Conservation (phyloP, 2,888 invertebrate genomes). For the Drosophila meridiana region DNA sequence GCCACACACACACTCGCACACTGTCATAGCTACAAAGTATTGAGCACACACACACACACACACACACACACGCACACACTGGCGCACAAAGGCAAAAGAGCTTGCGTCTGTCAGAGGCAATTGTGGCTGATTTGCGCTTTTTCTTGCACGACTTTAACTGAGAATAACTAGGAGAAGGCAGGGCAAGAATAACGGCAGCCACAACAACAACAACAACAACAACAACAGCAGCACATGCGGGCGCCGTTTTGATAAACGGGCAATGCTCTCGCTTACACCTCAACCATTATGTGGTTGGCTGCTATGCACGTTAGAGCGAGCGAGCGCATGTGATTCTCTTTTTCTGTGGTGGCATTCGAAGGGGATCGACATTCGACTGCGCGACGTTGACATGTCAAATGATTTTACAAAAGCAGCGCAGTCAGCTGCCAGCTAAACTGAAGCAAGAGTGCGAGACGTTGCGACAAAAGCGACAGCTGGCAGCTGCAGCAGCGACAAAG, state of each 20-base stretch:
- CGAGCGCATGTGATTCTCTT: neutral
- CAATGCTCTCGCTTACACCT: slow-evolving; percentile 15
- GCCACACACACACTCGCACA: slow-evolving; percentile 53
- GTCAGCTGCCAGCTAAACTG: slow-evolving; percentile 27
- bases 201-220: slow-evolving; percentile 31
- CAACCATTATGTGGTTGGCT: neutral
- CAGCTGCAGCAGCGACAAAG: neutral
- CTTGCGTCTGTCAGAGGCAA: slow-evolving; percentile 76
- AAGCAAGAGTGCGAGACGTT: slow-evolving; percentile 14
- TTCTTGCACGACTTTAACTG: slow-evolving; percentile 46
- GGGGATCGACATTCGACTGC: slow-evolving; percentile 29
- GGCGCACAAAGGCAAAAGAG: slow-evolving; percentile 39
- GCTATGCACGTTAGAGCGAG: neutral
- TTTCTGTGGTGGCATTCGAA: slow-evolving; percentile 20
- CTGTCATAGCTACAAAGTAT: slow-evolving; percentile 48
- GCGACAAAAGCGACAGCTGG: slow-evolving; percentile 18
- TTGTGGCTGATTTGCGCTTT: slow-evolving; percentile 80
- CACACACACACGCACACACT: slow-evolving; percentile 15
- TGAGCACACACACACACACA: slow-evolving; percentile 19
- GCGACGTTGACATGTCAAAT: slow-evolving; percentile 68
- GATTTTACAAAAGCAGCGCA: slow-evolving; percentile 47
- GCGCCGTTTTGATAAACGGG: slow-evolving; percentile 73
- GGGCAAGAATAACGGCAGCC: slow-evolving; percentile 3
- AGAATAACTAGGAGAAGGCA: slow-evolving; percentile 6
- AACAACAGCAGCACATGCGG: slow-evolving; percentile 45